Conservation (phyloP, 2,888 invertebrate genomes). For the Desoria tigrina region DNA sequence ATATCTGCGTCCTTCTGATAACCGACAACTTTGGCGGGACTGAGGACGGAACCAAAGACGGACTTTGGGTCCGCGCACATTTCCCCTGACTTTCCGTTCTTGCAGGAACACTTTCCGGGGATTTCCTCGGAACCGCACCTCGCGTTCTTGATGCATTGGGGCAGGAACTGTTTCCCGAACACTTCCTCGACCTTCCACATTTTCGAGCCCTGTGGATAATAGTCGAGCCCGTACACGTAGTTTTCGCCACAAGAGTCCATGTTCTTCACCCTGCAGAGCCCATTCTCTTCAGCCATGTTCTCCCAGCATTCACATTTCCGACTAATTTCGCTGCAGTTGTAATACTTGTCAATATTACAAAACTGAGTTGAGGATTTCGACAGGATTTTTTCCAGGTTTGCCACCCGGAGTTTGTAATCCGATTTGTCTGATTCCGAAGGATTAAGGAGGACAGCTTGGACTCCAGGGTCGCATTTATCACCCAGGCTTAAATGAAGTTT, state of each 20-base stretch:
- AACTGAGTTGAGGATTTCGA: conserved; percentile 8
- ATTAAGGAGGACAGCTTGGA: conserved; percentile 13
- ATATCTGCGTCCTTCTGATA: conserved; percentile 19
- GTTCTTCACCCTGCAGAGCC: conserved; percentile 20
- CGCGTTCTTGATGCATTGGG: conserved; percentile 23
- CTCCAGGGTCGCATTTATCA: conserved; percentile 29
- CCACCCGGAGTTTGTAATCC: conserved; percentile 12
- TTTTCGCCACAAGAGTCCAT: conserved; percentile 27
- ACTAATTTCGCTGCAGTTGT: conserved; percentile 22
- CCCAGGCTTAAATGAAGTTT: too few species aligned
- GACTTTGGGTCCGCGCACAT: conserved; percentile 17
- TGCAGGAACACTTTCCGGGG: conserved; percentile 27
- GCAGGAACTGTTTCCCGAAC: conserved; percentile 19
- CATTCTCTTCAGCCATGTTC: conserved; percentile 14
- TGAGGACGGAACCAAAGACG: conserved; percentile 18
- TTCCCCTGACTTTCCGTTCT: conserved; percentile 15
- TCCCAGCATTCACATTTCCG: conserved; percentile 29
- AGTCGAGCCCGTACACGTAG: conserved; percentile 21
- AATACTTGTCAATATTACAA: conserved; percentile 26
- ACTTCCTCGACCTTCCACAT: conserved; percentile 28
- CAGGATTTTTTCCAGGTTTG: conserved; percentile 5
- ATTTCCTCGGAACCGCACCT: conserved; percentile 21
- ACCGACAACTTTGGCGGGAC: conserved; percentile 13
- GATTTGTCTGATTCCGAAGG: conserved; percentile 8
- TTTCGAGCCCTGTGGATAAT: conserved; percentile 14